Conservation (phyloP, 2,797 vertebrate species). For the Cossypha dichroa region DNA sequence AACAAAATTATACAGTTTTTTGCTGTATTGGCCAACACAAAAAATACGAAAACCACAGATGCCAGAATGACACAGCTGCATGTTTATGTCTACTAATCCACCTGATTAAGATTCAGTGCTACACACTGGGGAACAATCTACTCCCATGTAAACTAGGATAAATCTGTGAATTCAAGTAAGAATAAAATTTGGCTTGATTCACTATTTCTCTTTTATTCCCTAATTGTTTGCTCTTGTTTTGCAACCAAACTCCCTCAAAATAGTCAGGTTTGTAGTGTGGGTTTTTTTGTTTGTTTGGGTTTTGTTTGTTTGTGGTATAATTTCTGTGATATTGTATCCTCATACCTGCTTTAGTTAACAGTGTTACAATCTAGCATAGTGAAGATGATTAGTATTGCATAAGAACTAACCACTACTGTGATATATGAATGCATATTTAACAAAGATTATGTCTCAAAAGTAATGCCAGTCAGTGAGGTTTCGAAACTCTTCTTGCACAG, state of each 20-base stretch:
- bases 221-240: not conserved
- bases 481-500: not conserved
- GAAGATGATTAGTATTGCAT: not conserved
- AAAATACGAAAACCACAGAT: not conserved
- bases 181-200: not conserved
- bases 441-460: not conserved
- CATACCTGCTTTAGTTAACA: not conserved
- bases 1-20: not conserved
- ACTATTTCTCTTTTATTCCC: not conserved
- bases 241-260: not conserved
- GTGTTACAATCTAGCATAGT: not conserved
- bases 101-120: not conserved
- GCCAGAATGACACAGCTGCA: not conserved
- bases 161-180: not conserved
- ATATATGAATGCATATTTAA: not conserved
- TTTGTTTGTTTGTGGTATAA: not conserved
- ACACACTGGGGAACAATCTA: not conserved
- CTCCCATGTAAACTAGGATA: not conserved
- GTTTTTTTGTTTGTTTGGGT: not conserved
- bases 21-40: not conserved
- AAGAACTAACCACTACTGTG: not conserved
- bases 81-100: not conserved
- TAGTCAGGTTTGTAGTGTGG: fast-evolving
- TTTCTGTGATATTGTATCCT: not conserved
- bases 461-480: not conserved